Conservation (phyloP, 1,140 invertebrate species). For the Brachionus asplanchnoidis region DNA sequence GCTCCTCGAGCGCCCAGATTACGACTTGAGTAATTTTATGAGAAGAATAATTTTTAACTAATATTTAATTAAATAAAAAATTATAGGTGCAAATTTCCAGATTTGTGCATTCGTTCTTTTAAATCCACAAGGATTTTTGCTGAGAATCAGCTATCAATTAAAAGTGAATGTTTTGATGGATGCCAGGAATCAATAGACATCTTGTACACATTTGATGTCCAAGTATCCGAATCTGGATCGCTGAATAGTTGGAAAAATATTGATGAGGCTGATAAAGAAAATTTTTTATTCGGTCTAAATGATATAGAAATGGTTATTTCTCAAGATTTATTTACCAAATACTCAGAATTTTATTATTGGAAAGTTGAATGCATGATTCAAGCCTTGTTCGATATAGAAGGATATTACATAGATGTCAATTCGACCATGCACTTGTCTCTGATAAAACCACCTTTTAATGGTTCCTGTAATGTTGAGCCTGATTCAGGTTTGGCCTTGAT, state of each 20-base stretch:
- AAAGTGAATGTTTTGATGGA: background rate
- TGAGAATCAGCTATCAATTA: background rate
- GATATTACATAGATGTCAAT: background rate
- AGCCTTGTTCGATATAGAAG: background rate
- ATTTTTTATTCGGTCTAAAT: background rate
- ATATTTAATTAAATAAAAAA: background rate
- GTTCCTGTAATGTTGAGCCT: background rate
- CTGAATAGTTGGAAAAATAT: too few species aligned
- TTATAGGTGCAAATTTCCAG: background rate
- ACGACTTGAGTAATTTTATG: background rate
- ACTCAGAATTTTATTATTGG: background rate
- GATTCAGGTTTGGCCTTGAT: background rate
- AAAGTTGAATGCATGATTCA: background rate
- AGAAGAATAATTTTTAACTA: background rate
- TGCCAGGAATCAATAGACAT: background rate
- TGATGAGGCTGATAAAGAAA: too few species aligned
- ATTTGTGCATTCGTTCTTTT: background rate
- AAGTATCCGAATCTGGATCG: background rate
- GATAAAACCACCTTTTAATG: background rate
- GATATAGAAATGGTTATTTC: background rate
- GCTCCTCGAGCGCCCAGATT: background rate
- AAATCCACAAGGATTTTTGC: background rate
- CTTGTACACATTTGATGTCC: background rate
- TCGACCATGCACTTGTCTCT: background rate
- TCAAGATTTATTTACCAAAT: background rate